These are phyloP conservation scores for Picathartes gymnocephalus DNA, from an alignment of 2,113 vertebrate genomes.

Conservation along the genomic window DNA sequence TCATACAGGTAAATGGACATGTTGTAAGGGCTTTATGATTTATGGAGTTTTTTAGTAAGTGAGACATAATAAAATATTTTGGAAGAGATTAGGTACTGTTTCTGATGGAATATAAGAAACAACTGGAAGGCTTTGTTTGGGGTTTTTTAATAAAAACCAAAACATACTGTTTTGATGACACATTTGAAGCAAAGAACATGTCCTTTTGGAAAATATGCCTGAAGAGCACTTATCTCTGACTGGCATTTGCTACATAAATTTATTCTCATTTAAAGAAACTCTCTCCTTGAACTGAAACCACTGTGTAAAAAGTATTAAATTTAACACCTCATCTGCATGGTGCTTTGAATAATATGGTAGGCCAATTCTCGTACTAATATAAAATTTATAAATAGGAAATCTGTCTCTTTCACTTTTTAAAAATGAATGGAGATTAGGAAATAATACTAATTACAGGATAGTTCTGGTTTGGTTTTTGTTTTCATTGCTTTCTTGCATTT, in stretches of 20 bases:
- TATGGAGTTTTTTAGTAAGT: accelerated
- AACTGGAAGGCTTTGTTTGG: background rate
- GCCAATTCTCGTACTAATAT: background rate
- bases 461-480: background rate
- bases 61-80: background rate
- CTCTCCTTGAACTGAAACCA: background rate
- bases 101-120: background rate
- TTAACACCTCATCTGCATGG: background rate
- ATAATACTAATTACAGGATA: background rate
- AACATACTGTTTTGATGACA: background rate
- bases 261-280: background rate
- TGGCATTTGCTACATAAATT: background rate
- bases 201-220: background rate
- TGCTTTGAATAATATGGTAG: background rate
- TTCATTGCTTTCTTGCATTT: background rate
- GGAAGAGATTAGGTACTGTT: background rate
- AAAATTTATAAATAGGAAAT: background rate
- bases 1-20: accelerated
- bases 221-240: background rate
- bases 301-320: background rate
- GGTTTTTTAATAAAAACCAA: background rate
- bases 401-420: background rate
- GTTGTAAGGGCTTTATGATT: background rate
- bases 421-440: background rate
- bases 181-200: background rate